These are phyloP conservation scores for Crax fasciolata DNA, from an alignment of 2,797 vertebrate species.

Conservation along the genomic window DNA sequence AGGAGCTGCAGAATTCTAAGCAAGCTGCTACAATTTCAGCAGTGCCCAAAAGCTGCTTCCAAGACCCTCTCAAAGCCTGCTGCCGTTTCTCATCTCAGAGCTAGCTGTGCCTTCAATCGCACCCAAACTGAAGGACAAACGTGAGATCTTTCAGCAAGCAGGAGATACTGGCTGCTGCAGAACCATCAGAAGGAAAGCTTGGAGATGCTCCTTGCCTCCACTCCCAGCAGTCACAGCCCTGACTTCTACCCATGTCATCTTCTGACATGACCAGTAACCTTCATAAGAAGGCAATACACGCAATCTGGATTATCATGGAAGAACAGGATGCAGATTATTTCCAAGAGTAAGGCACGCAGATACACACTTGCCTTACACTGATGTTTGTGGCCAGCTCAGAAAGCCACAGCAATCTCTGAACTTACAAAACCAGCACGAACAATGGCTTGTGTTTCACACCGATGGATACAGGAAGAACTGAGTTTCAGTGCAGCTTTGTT, in stretches of 20 bases:
- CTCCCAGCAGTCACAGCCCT: background rate
- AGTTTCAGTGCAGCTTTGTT: background rate
- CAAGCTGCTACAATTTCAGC: background rate
- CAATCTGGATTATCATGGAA: background rate
- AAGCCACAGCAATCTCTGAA: background rate
- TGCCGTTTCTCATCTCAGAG: background rate
- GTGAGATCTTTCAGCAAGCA: background rate
- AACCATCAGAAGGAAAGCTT: background rate
- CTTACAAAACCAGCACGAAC: background rate
- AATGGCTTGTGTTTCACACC: background rate
- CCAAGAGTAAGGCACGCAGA: background rate
- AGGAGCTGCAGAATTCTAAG: rapidly evolving
- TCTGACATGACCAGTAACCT: background rate
- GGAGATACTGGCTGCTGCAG: background rate
- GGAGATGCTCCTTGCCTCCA: background rate
- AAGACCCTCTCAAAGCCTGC: background rate
- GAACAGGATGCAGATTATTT: background rate
- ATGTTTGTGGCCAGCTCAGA: background rate
- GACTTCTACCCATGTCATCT: background rate
- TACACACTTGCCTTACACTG: background rate
- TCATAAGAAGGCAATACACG: rapidly evolving
- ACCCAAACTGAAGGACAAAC: background rate
- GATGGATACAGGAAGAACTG: background rate
- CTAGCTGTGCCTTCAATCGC: background rate
- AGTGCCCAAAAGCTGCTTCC: constrained; percentile 13